Conservation (phyloP, 2,797 vertebrate genomes). For the Malurus splendens region DNA sequence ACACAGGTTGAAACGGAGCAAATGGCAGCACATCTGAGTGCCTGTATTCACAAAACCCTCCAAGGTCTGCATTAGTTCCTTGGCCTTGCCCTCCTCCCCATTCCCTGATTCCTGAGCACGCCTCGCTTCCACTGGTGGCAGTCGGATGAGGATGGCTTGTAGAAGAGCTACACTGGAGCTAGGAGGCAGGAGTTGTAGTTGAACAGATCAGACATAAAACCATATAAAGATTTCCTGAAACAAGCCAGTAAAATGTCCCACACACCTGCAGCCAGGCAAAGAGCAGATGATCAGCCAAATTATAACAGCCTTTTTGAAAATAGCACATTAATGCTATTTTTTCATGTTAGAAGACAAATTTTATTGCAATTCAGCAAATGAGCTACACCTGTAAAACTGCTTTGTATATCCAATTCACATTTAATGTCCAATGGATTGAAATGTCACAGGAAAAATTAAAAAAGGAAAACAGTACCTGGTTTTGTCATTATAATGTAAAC, state of each 20-base stretch:
- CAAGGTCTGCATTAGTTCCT: neutral
- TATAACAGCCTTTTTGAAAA: neutral
- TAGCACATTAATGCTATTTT: conserved; percentile 53
- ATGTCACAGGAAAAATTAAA: conserved; percentile 35
- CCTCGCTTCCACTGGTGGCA: neutral
- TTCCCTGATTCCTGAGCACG: neutral
- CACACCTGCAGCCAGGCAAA: neutral
- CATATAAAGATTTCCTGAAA: neutral
- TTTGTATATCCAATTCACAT: conserved; percentile 43
- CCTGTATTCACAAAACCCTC: neutral
- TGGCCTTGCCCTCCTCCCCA: neutral
- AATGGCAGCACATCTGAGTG: neutral
- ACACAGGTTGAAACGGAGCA: neutral
- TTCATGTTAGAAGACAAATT: conserved; percentile 45
- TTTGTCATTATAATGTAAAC: conserved; percentile 44
- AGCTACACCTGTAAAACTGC: conserved; percentile 46
- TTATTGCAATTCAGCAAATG: conserved; percentile 58
- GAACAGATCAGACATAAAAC: neutral
- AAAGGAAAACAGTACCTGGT: conserved; percentile 45
- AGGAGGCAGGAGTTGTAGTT: neutral
- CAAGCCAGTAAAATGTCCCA: neutral
- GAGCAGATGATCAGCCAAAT: neutral
- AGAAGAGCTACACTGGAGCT: neutral
- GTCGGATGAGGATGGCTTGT: neutral
- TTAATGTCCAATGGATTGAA: conserved; percentile 42